Percentiles rank a stretch among this genome's conserved stretches.
These are phyloP conservation scores for Dreissena rostriformis DNA, from an alignment of 1,140 invertebrate species.

Conservation along the genomic window DNA sequence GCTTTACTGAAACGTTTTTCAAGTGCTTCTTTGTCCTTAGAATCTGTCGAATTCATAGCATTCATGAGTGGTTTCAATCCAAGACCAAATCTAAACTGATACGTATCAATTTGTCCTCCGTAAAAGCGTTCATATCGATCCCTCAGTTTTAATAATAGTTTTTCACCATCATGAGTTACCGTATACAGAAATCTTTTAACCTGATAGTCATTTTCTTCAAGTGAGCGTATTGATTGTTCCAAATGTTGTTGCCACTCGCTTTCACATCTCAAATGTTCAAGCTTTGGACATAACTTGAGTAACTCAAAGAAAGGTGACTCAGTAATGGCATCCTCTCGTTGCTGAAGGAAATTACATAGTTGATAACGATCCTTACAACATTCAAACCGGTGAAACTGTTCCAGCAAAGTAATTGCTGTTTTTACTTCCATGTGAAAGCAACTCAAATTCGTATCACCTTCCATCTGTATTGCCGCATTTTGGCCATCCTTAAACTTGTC, in stretches of 20 bases:
- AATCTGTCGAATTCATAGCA: neutral
- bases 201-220: conserved; percentile 37
- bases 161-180: conserved; percentile 4
- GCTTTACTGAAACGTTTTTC: neutral
- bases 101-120: conserved; percentile 15
- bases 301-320: conserved; percentile 2
- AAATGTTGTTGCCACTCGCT: conserved; percentile 21
- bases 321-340: neutral
- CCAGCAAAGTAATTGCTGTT: conserved; percentile 28
- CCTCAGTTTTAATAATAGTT: conserved; percentile 20
- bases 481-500: conserved; percentile 34
- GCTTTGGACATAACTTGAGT: neutral
- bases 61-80: conserved; percentile 42
- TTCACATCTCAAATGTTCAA: conserved; percentile 27
- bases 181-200: conserved; percentile 21
- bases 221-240: conserved; percentile 11
- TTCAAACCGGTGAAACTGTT: conserved; percentile 26
- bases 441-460: conserved; percentile 33
- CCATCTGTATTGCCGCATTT: neutral
- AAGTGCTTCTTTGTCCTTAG: neutral
- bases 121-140: conserved; percentile 48
- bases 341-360: conserved; percentile 16
- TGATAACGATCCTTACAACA: neutral
- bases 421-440: conserved; percentile 40
- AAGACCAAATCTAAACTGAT: conserved; percentile 33